Evolutionary conservation across 2,888 invertebrate genomes (phyloP).

Genomic region (Sarcophaga rosellei): DNA sequence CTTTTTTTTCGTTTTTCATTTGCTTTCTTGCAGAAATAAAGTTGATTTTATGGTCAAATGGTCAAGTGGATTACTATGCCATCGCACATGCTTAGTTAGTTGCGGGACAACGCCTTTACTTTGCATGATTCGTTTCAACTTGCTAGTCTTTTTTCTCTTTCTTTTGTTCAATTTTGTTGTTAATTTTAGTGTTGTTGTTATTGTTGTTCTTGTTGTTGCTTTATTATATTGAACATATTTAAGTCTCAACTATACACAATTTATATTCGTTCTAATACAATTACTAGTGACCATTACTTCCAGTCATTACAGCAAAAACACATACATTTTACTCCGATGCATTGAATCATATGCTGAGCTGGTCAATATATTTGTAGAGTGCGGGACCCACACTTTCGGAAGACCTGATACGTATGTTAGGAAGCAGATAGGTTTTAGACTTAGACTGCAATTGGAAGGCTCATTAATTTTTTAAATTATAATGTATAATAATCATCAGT

Average conservation of each 20-base stretch:
- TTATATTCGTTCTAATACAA: constrained; percentile 59
- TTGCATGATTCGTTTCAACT: constrained; percentile 53
- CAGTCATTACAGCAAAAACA: constrained; percentile 59
- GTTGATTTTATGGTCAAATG: constrained; percentile 78
- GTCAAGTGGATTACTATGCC: constrained; percentile 79
- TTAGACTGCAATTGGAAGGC: no score
- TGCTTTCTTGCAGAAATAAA: constrained; percentile 36
- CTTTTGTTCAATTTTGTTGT: neutral
- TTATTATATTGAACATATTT: constrained; percentile 56
- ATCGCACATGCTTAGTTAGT: constrained; percentile 67
- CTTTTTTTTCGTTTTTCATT: no score
- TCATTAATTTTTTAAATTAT: no score
- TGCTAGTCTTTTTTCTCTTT: constrained; percentile 24
- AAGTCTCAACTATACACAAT: constrained; percentile 64
- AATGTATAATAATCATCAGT: no score
- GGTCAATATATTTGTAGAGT: neutral
- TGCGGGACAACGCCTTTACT: constrained; percentile 67
- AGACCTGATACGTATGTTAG: no score
- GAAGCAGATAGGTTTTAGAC: no score
- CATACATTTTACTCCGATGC: constrained; percentile 15
- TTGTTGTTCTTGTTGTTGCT: constrained; percentile 20
- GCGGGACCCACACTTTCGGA: no score
- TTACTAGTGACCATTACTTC: constrained; percentile 57
- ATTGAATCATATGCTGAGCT: constrained; percentile 39
- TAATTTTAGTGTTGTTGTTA: constrained; percentile 14